These are phyloP conservation scores for Malurus leucopterus DNA, from an alignment of 2,797 vertebrate species.

Conservation along the genomic window DNA sequence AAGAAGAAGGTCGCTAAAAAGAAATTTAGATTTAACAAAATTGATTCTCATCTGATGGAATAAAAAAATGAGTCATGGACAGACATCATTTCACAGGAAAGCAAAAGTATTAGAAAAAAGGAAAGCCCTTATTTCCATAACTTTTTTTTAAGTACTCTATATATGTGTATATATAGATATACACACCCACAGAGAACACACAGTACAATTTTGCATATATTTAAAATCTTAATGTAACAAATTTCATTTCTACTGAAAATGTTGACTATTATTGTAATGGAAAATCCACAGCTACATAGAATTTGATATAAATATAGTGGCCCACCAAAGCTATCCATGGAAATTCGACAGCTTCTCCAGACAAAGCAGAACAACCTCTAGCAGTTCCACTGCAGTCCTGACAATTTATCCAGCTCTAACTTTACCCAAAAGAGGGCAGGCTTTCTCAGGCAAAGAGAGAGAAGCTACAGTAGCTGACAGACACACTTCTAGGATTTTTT, in stretches of 20 bases:
- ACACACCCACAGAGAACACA: background rate
- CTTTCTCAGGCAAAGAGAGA: conserved; percentile 24
- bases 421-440: conserved; percentile 46
- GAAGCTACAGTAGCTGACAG: background rate
- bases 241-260: background rate
- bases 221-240: background rate
- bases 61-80: background rate
- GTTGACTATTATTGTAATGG: background rate
- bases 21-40: background rate
- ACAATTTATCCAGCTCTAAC: background rate
- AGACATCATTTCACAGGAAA: background rate
- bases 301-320: background rate
- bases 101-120: background rate
- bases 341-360: background rate
- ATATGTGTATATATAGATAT: rapidly evolving
- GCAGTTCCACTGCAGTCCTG: background rate
- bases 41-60: background rate
- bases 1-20: background rate
- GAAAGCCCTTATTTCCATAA: background rate
- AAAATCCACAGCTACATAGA: background rate
- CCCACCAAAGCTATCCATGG: background rate
- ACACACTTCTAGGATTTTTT: background rate
- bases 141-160: background rate
- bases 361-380: background rate
- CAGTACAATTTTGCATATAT: background rate